Base-by-base conservation (phyloP, 1,140 invertebrate species). In the Leptinotarsa undecemlineata region DNA sequence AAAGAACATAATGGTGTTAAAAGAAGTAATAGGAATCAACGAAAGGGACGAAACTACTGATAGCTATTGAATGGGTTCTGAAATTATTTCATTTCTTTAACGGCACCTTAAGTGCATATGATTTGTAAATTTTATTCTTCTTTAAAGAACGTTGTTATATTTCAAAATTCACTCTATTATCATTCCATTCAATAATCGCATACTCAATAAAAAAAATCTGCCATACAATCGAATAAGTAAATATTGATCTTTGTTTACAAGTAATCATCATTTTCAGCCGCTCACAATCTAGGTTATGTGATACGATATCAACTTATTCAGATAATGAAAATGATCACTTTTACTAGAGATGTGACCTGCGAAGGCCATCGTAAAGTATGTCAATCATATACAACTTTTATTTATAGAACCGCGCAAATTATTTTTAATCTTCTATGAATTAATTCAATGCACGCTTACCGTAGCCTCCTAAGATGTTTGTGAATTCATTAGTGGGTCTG, bases 401-500 rank as follows among this genome's bases (percentile, higher is more conserved):
- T 70, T 70, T 62, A 68, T 57, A 66, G 42, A 67, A 57, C 6
- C 51, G 51, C 51, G 51, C 51, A 57, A 57, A 57, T 57, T 19
- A 57, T 57, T 42, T 42, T 42, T 42, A 42, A 42, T 42, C 33
- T 42, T 42, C 33, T 57, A 57, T 57, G 51, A 14, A 57, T 57
- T 57, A 13, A 19, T 57, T 17, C n/a, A 57, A 57, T 57, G 8
- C n/a, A 19, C 20, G 92, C 91, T 95, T 85, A 96, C 95, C 95
- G 74, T 95, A 95, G 80, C 95, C 95, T 81, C 92, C 93, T 33
- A 97, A 87, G n/a, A 96, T 93, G 78, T 92, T 90, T 86, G 91
- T 94, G 79, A 96, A 91, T 61, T 94, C 92, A 15, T 91, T 95
- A 79, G 91, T 91, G 17, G 95, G 96, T 68, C 95, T 89, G 33